phyloP scores from a whole-genome alignment of 2,797 vertebrate genomes.

The Micrastur ruficollis region DNA sequence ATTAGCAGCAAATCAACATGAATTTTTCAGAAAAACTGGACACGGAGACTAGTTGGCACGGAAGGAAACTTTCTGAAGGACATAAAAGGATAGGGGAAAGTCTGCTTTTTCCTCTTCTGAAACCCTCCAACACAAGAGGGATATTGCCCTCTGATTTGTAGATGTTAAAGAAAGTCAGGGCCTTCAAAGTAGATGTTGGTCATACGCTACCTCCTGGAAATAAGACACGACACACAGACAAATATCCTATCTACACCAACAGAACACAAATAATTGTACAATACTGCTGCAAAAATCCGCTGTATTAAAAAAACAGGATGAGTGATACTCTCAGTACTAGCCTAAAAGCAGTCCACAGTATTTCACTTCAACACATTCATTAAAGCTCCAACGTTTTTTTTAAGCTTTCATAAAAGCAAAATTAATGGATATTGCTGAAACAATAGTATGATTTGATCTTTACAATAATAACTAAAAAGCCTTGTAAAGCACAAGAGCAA shows the following conservation, averaged over 20 bases:
- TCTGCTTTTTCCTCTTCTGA: not conserved
- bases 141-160: not conserved
- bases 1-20: not conserved
- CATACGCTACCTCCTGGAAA: not conserved
- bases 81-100: not conserved
- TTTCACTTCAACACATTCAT: not conserved
- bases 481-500: not conserved
- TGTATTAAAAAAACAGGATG: not conserved
- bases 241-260: not conserved
- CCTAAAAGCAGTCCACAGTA: not conserved
- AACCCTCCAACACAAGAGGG: not conserved
- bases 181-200: not conserved
- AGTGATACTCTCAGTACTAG: not conserved
- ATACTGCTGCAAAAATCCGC: not conserved
- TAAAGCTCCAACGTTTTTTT: not conserved
- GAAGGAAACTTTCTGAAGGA: not conserved
- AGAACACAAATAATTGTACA: not conserved
- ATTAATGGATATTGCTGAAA: constrained; percentile 1
- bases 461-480: not conserved
- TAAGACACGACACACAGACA: not conserved
- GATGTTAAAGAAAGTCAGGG: not conserved
- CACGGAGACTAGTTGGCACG: not conserved
- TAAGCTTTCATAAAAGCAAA: not conserved
- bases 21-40: not conserved
- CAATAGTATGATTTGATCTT: not conserved